Base-by-base conservation (phyloP, 1,140 invertebrate genomes). In the Hyles euphorbiae region DNA sequence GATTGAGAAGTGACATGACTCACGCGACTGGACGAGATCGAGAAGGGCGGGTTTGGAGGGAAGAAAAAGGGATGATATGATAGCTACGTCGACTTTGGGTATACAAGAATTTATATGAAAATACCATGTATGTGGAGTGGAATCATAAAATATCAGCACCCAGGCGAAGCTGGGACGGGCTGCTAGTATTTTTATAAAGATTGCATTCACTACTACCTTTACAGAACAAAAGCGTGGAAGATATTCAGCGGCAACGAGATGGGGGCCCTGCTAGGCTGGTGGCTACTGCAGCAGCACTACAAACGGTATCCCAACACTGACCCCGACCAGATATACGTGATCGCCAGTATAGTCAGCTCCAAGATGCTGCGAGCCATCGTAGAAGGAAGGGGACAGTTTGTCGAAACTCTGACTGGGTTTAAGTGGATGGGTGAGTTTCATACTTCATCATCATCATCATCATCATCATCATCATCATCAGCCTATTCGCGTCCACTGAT, bases 401-500 rank as follows among this genome's bases (percentile, higher is more conserved):
- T 94, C 86, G 98, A 99, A 90, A 99, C 98, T 0, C 90, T 99
- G 50, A 99, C 99, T n/a, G 96, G 99, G 0, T 99, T 99, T 80
- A 99, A 99, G 78, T 99, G 98, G 98, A 99, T 99, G 96, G 98
- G 96, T 77, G 61, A 81, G 48, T 7, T 52, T 6, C 7, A 36
- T 11, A 34, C 22, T 34, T 36, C 11, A 3, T 44, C 43, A 34
- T 58, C 7, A 36, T 4, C 36, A 36, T 4, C 3, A 36, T 36
- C 3, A 36, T 36, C 7, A 7, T 36, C 7, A 4, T 36, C 36
- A 4, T 36, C 3, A 4, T 3, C 7, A 4, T 36, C 3, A 3
- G 36, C 36, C 3, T 4, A 36, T 36, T 3, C 7, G 3, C 3
- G 36, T n/a, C n/a, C n/a, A n/a, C n/a, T n/a, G n/a, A n/a, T n/a